phyloP scores from a whole-genome alignment of 2,797 vertebrate genomes.

The Sebastes jordani region DNA sequence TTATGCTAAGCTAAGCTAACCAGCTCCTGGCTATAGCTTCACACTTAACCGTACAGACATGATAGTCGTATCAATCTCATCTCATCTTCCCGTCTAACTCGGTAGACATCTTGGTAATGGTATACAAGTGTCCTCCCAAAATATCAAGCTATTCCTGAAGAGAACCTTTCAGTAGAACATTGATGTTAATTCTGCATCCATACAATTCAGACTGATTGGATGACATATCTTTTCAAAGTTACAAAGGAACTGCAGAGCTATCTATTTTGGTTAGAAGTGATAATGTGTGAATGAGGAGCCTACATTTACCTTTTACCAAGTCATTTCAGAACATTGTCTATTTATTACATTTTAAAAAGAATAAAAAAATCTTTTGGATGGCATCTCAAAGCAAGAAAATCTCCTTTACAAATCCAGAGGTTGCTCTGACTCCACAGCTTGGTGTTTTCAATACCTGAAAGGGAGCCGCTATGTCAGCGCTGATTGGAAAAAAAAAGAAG shows the following conservation, averaged over 20 bases:
- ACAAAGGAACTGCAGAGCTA: background rate
- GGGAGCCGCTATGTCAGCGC: constrained; percentile 82
- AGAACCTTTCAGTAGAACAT: background rate
- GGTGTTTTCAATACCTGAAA: constrained; percentile 51
- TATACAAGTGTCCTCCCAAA: background rate
- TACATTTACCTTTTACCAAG: background rate
- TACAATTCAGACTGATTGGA: background rate
- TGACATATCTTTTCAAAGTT: background rate
- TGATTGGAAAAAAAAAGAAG: constrained; percentile 87
- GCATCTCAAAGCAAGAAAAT: constrained; percentile 1
- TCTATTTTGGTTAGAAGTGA: background rate
- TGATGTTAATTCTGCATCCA: background rate
- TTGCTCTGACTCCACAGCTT: constrained; percentile 46
- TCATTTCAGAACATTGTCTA: background rate
- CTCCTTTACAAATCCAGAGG: constrained; percentile 7
- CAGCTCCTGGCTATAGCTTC: background rate
- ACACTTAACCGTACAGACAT: background rate
- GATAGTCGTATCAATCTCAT: background rate
- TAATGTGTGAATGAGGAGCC: background rate
- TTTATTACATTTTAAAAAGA: background rate
- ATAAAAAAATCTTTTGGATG: background rate
- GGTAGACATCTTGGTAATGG: background rate
- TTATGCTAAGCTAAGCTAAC: background rate
- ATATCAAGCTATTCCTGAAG: background rate
- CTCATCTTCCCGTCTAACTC: background rate